Evolutionary conservation across 35 echinoderm and acorn worm species (phyloP).

Genomic region (Strongylocentrotus purpuratus): DNA sequence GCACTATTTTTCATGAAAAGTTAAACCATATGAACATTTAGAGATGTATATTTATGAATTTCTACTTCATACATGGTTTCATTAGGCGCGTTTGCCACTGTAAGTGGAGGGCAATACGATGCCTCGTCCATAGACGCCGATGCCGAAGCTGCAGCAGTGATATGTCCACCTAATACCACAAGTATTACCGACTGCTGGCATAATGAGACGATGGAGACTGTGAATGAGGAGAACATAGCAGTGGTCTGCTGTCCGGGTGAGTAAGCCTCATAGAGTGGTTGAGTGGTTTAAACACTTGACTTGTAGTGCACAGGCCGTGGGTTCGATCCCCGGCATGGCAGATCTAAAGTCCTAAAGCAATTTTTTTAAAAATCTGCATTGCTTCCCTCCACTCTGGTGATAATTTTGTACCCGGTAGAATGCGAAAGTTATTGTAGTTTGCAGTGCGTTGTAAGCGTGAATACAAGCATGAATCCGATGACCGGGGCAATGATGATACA

Average conservation of each 20-base stretch:
- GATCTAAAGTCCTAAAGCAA: background rate
- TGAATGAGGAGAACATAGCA: background rate
- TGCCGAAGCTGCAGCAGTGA: background rate
- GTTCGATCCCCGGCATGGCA: background rate
- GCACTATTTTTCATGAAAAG: background rate
- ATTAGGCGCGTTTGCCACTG: background rate
- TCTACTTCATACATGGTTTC: background rate
- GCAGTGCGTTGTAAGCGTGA: too few relatives aligned
- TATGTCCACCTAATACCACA: background rate
- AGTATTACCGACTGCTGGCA: background rate
- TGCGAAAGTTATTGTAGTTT: too few relatives aligned
- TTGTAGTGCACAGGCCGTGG: background rate
- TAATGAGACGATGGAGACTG: background rate
- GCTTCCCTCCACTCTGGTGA: too few relatives aligned
- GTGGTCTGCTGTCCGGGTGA: background rate
- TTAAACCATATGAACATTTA: background rate
- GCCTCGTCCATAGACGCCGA: background rate
- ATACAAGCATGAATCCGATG: too few relatives aligned
- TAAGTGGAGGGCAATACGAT: background rate
- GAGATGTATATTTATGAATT: background rate
- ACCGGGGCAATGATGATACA: too few relatives aligned
- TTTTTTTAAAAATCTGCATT: too few relatives aligned
- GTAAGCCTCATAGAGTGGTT: background rate
- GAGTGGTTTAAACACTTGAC: background rate
- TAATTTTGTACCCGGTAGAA: too few relatives aligned